A percentile compares a stretch with the other conserved stretches of the same genome.
These are phyloP conservation scores for Spilarctia lutea DNA, from an alignment of 2,888 invertebrate genomes.

Conservation along the genomic window DNA sequence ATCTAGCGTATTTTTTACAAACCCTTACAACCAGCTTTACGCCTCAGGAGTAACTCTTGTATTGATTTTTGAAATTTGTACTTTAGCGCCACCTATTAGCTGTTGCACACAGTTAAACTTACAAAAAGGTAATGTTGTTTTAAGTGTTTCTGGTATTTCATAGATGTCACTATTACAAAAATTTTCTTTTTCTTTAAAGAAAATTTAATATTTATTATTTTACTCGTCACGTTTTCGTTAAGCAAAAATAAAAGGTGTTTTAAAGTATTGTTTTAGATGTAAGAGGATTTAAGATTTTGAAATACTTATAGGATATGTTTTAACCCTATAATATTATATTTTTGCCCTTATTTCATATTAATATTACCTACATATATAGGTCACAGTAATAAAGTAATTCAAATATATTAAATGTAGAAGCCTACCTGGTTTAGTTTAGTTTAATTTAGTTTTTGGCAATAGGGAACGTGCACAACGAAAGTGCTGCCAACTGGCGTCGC, in stretches of 20 bases:
- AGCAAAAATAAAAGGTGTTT: background rate
- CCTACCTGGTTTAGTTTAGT: too few species aligned
- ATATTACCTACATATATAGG: too few species aligned
- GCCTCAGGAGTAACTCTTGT: accelerated
- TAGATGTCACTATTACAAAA: background rate
- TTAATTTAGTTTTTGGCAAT: too few species aligned
- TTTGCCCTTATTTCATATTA: too few species aligned
- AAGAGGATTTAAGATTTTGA: background rate
- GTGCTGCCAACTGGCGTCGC: too few species aligned
- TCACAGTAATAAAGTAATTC: too few species aligned
- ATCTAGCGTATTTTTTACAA: background rate
- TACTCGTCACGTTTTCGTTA: background rate
- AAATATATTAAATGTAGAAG: too few species aligned
- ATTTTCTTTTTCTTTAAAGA: background rate
- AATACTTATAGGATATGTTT: background rate
- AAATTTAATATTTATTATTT: background rate
- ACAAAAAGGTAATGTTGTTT: background rate
- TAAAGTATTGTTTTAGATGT: background rate
- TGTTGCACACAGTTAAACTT: background rate
- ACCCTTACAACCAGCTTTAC: background rate
- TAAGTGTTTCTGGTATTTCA: background rate
- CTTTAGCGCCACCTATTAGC: background rate
- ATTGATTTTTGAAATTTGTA: background rate
- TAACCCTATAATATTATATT: too few species aligned
- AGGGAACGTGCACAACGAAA: too few species aligned